A percentile compares a stretch with the other conserved stretches of the same genome.
phyloP scores from a whole-genome alignment of 2,888 invertebrate genomes.

The Cordilura impudica region DNA sequence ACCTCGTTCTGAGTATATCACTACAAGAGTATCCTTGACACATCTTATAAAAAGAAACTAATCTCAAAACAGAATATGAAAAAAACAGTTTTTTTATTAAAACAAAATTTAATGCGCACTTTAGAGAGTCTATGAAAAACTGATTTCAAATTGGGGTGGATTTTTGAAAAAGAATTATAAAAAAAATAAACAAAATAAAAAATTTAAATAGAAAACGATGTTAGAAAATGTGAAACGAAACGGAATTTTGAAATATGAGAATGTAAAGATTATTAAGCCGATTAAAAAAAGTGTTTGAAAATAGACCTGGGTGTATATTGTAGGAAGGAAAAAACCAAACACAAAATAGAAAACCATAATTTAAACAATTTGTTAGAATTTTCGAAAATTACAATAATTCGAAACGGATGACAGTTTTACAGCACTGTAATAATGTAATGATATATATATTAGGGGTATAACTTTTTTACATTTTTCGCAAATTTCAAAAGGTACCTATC shows the following conservation, averaged over 20 bases:
- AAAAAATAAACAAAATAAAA: background rate
- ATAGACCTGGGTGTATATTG: background rate
- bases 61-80: background rate
- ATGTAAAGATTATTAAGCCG: too few relatives aligned
- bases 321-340: too few relatives aligned
- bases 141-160: constrained; percentile 31
- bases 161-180: background rate
- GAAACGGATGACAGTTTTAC: too few relatives aligned
- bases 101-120: constrained; percentile 46
- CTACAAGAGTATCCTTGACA: constrained; percentile 41
- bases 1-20: constrained; percentile 5
- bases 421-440: too few relatives aligned
- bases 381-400: too few relatives aligned
- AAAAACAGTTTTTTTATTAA: constrained; percentile 12
- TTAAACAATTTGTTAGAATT: too few relatives aligned
- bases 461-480: too few relatives aligned
- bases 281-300: background rate
- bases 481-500: too few relatives aligned
- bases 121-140: constrained; percentile 44
- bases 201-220: constrained; percentile 1
- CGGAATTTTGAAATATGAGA: constrained; percentile 7
- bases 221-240: background rate
- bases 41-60: background rate
- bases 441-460: too few relatives aligned
- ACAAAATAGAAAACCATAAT: too few relatives aligned